Conservation (phyloP, 2,113 vertebrate genomes). For the Thryonomys swinderianus region DNA sequence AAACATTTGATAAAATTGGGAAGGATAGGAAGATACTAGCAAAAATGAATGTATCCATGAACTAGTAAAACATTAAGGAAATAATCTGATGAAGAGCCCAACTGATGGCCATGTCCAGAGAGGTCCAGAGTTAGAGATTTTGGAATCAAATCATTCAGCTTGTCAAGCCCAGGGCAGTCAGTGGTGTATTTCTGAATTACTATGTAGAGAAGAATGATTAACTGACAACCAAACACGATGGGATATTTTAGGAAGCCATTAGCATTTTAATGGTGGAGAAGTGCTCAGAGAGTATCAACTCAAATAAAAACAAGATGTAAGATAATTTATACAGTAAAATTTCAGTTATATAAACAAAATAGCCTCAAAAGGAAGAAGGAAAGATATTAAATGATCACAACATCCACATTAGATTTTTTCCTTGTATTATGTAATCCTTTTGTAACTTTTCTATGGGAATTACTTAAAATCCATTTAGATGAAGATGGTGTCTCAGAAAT, state of each 20-base stretch:
- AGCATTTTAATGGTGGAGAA: constrained; percentile 1
- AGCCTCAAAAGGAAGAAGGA: not conserved
- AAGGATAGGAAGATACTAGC: not conserved
- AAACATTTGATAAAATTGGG: not conserved
- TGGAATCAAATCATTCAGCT: not conserved
- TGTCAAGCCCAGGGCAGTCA: not conserved
- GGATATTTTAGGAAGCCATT: not conserved
- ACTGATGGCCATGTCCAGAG: not conserved
- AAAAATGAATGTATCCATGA: not conserved
- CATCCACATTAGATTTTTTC: not conserved
- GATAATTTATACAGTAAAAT: constrained; percentile 7
- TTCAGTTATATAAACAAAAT: not conserved
- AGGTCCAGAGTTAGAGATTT: not conserved
- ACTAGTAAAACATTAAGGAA: not conserved
- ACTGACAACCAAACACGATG: not conserved
- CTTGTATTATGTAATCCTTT: not conserved
- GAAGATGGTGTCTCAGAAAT: not conserved
- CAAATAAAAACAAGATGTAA: not conserved
- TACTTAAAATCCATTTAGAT: constrained; percentile 10
- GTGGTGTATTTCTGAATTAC: not conserved
- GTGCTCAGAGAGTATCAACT: not conserved
- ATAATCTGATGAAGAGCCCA: not conserved
- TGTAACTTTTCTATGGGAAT: not conserved
- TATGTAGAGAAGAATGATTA: constrained; percentile 3
- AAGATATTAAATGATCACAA: not conserved